A percentile compares a stretch with the other conserved stretches of the same genome.
phyloP scores from a whole-genome alignment of 2,888 invertebrate species.

The Tipula confusa region DNA sequence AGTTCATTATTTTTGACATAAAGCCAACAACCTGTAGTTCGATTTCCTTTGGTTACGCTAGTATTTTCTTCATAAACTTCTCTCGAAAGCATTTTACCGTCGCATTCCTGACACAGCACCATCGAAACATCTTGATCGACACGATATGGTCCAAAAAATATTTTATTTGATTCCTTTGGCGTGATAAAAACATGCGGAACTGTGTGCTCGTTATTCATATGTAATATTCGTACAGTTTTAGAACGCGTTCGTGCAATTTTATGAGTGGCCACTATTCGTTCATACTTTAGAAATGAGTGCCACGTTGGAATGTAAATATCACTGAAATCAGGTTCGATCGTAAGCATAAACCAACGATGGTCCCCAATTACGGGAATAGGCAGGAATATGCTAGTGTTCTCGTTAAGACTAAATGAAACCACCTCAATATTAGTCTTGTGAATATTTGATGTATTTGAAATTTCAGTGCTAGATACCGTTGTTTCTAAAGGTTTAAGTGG shows the following conservation, averaged over 20 bases:
- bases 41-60: constrained; percentile 38
- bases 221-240: constrained; percentile 43
- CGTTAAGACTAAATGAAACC: constrained; percentile 40
- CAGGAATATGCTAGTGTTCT: constrained; percentile 42
- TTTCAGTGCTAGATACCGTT: background rate
- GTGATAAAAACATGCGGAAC: constrained; percentile 34
- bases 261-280: constrained; percentile 44
- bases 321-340: constrained; percentile 47
- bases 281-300: constrained; percentile 44
- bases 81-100: constrained; percentile 46
- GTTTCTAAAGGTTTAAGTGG: background rate
- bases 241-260: constrained; percentile 38
- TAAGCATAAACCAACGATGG: constrained; percentile 47
- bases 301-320: constrained; percentile 48
- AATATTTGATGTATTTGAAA: background rate
- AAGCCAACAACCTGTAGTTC: constrained; percentile 46
- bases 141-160: constrained; percentile 47
- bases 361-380: constrained; percentile 41
- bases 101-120: constrained; percentile 45
- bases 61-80: constrained; percentile 46
- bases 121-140: constrained; percentile 39
- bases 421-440: constrained; percentile 42
- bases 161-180: constrained; percentile 40
- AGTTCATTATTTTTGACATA: constrained; percentile 41
- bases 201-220: background rate